Evolutionary conservation across 2,797 vertebrate genomes (phyloP).

Genomic region (Propithecus perrieri): DNA sequence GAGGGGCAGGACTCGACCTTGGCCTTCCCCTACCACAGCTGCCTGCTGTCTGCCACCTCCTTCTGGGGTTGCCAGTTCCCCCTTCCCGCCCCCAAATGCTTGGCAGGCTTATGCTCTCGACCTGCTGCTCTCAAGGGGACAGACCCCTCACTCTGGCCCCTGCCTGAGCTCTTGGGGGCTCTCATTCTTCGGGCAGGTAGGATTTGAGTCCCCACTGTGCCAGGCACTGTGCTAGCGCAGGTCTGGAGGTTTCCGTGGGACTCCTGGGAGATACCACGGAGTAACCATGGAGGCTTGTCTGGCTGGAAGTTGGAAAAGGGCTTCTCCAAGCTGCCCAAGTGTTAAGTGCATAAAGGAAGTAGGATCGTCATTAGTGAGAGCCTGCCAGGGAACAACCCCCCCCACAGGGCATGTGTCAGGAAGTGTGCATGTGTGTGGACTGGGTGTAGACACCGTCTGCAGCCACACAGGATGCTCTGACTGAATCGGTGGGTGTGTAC

Average conservation of each 20-base stretch:
- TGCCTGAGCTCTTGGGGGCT: background rate
- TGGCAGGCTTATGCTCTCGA: background rate
- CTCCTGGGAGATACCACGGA: background rate
- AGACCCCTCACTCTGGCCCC: background rate
- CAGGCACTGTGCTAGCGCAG: too few relatives aligned
- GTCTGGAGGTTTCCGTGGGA: background rate
- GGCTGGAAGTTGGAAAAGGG: background rate
- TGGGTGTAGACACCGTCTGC: background rate
- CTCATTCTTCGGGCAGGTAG: background rate
- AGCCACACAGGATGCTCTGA: background rate
- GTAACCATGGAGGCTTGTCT: background rate
- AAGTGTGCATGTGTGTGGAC: background rate
- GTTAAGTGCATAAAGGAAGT: too few relatives aligned
- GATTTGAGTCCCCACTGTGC: too few relatives aligned
- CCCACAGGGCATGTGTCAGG: accelerated
- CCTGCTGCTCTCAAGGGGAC: background rate
- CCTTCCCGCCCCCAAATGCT: background rate
- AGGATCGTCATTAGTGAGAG: background rate
- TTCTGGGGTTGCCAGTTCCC: background rate
- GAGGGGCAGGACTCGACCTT: background rate
- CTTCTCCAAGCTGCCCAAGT: background rate
- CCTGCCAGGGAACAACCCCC: background rate
- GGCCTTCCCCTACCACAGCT: background rate
- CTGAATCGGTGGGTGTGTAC: background rate
- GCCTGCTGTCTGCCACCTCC: background rate